These are phyloP conservation scores for Chrysolina americana DNA, from an alignment of 2,888 invertebrate species.

Conservation along the genomic window DNA sequence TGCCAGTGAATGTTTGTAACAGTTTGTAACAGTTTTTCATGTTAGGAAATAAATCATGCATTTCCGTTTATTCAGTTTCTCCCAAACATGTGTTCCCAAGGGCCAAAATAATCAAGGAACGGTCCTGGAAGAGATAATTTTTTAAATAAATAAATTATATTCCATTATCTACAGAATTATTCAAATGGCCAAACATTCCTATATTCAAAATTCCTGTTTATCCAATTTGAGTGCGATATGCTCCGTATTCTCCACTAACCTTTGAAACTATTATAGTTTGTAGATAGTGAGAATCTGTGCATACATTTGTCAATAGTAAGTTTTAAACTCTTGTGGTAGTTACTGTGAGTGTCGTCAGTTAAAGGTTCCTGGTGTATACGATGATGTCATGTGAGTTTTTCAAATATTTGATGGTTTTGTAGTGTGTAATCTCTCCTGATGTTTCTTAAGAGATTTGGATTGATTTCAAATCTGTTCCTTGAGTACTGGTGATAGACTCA, in stretches of 20 bases:
- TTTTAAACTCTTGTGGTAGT: neutral
- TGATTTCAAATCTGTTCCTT: no score
- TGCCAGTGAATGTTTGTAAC: no score
- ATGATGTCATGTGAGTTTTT: constrained; percentile 1
- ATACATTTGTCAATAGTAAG: neutral
- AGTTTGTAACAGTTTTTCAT: no score
- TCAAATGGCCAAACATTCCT: neutral
- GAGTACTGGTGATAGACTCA: no score
- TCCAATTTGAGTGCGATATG: neutral
- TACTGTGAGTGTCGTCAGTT: neutral
- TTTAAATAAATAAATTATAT: neutral
- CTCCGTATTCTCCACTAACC: neutral
- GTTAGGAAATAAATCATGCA: no score
- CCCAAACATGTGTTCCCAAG: neutral
- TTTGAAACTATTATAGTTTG: neutral
- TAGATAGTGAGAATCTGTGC: neutral
- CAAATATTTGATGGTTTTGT: neutral
- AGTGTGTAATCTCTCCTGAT: neutral
- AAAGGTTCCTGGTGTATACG: neutral
- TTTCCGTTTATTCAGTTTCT: neutral
- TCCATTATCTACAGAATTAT: neutral
- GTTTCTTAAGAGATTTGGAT: no score
- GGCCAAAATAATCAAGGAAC: neutral
- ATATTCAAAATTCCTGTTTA: neutral
- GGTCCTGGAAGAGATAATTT: neutral